These are phyloP conservation scores for Hemibagrus wyckioides DNA, from an alignment of 2,113 vertebrate genomes.

Conservation along the genomic window DNA sequence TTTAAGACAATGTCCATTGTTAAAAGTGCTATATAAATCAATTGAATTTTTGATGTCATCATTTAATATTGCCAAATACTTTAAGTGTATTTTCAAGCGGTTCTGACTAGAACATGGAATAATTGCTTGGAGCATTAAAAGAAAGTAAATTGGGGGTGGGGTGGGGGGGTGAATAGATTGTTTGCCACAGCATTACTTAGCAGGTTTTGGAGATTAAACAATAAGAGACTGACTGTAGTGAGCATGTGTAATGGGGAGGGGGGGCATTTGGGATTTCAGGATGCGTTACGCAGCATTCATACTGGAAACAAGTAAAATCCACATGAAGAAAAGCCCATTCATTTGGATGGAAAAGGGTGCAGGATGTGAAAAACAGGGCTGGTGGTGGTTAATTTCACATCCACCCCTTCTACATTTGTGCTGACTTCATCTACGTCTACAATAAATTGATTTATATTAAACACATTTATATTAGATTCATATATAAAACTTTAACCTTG, in stretches of 20 bases:
- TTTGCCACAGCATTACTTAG: too few relatives aligned
- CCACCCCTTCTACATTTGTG: not conserved
- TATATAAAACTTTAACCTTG: not conserved
- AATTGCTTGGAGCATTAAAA: not conserved
- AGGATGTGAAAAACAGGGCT: not conserved
- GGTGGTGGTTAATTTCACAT: not conserved
- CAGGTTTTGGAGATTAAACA: too few relatives aligned
- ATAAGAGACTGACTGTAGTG: not conserved
- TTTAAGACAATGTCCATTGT: too few relatives aligned
- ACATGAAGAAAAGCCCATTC: not conserved
- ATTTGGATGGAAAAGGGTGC: not conserved
- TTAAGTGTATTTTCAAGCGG: not conserved
- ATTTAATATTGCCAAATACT: not conserved
- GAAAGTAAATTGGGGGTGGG: too few relatives aligned
- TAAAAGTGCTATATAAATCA: too few relatives aligned
- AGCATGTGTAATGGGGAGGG: not conserved
- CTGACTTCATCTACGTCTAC: not conserved
- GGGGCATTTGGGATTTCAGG: not conserved
- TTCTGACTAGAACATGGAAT: not conserved
- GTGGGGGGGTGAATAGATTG: too few relatives aligned
- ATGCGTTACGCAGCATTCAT: not conserved
- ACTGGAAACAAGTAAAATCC: not conserved
- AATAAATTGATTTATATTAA: too few relatives aligned
- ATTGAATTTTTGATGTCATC: too few relatives aligned
- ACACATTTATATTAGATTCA: too few relatives aligned